Evolutionary conservation across 2,888 invertebrate genomes (phyloP).

Genomic region (Pecten maximus): DNA sequence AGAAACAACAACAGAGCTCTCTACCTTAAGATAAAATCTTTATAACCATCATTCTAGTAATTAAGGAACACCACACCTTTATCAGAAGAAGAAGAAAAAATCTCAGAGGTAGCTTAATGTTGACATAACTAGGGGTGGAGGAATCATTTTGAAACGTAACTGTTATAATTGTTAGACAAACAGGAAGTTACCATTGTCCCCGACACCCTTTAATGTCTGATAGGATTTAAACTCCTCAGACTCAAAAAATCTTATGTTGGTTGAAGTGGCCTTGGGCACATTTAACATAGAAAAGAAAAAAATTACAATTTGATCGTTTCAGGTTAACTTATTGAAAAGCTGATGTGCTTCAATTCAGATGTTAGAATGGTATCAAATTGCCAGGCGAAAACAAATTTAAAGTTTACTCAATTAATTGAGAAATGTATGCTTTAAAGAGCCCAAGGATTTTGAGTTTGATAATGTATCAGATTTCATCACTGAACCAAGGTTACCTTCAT

Average conservation of each 20-base stretch:
- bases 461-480: background rate
- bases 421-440: background rate
- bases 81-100: too few relatives aligned
- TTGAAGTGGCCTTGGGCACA: background rate
- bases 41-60: too few relatives aligned
- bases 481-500: background rate
- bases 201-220: too few relatives aligned
- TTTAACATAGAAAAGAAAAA: background rate
- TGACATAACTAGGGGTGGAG: too few relatives aligned
- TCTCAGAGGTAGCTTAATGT: too few relatives aligned
- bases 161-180: too few relatives aligned
- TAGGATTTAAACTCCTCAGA: too few relatives aligned
- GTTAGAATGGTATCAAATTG: background rate
- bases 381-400: background rate
- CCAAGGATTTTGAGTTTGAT: background rate
- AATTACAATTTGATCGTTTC: background rate
- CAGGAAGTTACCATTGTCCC: too few relatives aligned
- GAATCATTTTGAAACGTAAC: too few relatives aligned
- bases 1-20: too few relatives aligned
- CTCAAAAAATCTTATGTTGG: background rate
- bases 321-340: background rate
- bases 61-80: too few relatives aligned
- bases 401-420: background rate
- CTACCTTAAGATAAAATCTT: too few relatives aligned
- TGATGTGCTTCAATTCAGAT: background rate